Conservation (phyloP, 2,888 invertebrate species). For the Cheiracanthium punctorium region DNA sequence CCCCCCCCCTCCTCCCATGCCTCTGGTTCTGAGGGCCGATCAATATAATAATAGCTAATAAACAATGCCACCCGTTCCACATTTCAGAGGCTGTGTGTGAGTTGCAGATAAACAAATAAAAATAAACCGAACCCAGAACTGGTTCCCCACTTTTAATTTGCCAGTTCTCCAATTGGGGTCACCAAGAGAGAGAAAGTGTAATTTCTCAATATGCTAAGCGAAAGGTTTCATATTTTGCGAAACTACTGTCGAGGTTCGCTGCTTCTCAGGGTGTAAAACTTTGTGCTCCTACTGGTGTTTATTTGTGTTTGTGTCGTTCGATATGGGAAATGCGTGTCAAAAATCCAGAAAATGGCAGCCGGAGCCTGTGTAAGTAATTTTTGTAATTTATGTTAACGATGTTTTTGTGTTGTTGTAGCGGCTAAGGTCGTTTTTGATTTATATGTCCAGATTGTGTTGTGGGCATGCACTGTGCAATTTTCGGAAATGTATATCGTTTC, state of each 20-base stretch:
- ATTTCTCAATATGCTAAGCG: constrained; percentile 53
- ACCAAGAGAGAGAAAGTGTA: constrained; percentile 9
- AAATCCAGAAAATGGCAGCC: constrained; percentile 64
- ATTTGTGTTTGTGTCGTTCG: constrained; percentile 13
- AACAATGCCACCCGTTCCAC: constrained; percentile 7
- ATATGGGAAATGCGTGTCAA: constrained; percentile 64
- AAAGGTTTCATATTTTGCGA: constrained; percentile 32
- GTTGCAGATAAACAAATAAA: too few relatives aligned
- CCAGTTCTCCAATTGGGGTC: constrained; percentile 49
- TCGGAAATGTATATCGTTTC: too few relatives aligned
- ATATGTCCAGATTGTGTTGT: too few relatives aligned
- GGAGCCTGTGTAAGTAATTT: constrained; percentile 67
- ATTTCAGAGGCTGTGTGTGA: constrained; percentile 2
- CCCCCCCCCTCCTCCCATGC: too few relatives aligned
- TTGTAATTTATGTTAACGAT: too few relatives aligned
- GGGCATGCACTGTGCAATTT: too few relatives aligned
- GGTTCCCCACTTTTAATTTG: constrained; percentile 35
- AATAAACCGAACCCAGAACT: constrained; percentile 25
- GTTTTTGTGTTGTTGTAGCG: too few relatives aligned
- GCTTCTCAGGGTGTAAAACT: neutral
- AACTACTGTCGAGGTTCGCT: neutral
- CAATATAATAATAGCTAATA: neutral
- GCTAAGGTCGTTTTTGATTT: too few relatives aligned
- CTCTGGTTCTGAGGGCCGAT: neutral
- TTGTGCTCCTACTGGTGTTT: neutral